A percentile compares a stretch with the other conserved stretches of the same genome.
phyloP scores from a whole-genome alignment of 2,113 vertebrate species.

The Chroicocephalus ridibundus region DNA sequence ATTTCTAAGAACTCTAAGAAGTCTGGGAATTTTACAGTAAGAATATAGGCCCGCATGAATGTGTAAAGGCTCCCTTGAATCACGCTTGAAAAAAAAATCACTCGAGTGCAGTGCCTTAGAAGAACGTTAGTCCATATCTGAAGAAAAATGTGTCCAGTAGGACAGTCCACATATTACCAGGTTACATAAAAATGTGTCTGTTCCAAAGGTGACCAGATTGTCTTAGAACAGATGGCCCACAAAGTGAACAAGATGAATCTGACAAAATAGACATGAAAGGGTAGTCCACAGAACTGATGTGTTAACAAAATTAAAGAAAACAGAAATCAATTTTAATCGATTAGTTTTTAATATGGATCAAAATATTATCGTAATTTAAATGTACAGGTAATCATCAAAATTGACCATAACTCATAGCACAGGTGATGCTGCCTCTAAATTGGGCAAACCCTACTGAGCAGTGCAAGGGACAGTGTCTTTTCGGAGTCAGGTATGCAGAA shows the following conservation, averaged over 20 bases:
- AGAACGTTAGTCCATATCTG: not conserved
- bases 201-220: not conserved
- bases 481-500: not conserved
- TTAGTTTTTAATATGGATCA: not conserved
- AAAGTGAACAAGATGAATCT: not conserved
- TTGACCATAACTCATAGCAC: not conserved
- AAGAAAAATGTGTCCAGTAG: fast-evolving
- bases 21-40: not conserved
- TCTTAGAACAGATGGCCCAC: not conserved
- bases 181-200: not conserved
- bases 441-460: not conserved
- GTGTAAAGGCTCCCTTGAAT: not conserved
- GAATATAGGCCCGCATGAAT: not conserved
- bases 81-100: not conserved
- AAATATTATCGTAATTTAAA: not conserved
- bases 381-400: not conserved
- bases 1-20: not conserved
- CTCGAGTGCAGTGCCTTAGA: not conserved
- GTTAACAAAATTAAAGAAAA: not conserved
- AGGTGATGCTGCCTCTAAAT: not conserved
- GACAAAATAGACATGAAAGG: not conserved
- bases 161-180: not conserved
- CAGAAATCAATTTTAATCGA: not conserved
- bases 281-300: not conserved
- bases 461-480: not conserved